These are phyloP conservation scores for Seira ritae DNA, from an alignment of 2,888 invertebrate species.

Conservation along the genomic window DNA sequence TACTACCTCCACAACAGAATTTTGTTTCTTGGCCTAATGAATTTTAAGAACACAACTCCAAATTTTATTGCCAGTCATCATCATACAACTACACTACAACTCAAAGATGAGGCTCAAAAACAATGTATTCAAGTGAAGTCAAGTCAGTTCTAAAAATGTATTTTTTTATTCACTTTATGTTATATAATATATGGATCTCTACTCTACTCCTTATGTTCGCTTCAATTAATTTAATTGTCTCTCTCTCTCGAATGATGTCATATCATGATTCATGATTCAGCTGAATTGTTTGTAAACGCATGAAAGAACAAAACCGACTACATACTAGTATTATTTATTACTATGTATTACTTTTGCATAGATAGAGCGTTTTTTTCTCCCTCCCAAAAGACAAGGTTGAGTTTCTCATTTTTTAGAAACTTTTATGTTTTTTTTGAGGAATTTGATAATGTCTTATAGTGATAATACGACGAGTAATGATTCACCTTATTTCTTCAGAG, in stretches of 20 bases:
- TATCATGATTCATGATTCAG: neutral
- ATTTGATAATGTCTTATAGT: neutral
- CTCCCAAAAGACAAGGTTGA: constrained; percentile 13
- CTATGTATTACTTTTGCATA: neutral
- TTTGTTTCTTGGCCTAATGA: neutral
- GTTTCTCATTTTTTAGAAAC: constrained; percentile 2
- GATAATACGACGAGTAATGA: neutral
- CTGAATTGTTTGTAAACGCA: neutral
- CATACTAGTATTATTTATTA: neutral
- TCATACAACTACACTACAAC: no score
- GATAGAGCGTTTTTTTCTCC: neutral
- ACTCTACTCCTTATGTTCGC: neutral
- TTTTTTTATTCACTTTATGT: no score
- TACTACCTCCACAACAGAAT: no score
- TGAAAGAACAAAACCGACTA: neutral
- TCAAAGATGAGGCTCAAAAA: no score
- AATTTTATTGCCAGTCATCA: neutral
- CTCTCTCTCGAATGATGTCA: neutral
- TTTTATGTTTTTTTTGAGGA: neutral
- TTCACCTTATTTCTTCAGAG: constrained; percentile 2
- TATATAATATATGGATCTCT: neutral
- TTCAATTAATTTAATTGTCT: neutral
- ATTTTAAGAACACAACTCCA: neutral
- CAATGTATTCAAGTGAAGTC: no score
- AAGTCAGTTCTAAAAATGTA: no score